Evolutionary conservation across 37 sponge, comb jelly and placozoan genomes (phyloP).

Genomic region (Petrosia ficiformis): DNA sequence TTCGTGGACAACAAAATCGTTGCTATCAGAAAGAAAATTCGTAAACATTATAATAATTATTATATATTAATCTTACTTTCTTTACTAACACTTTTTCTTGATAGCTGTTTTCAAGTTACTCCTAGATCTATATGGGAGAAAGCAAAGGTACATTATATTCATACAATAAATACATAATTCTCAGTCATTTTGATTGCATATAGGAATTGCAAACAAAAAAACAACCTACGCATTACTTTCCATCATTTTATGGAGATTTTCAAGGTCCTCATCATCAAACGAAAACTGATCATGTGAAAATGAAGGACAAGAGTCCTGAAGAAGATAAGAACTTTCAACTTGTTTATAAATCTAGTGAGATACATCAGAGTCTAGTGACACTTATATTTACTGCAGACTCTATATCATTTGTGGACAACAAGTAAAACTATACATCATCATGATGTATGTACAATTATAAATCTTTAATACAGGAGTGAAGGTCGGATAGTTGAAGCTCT

Average conservation of each 20-base stretch:
- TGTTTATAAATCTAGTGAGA: slow-evolving; percentile 45
- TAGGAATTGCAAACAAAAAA: too few species aligned
- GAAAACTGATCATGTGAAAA: neutral
- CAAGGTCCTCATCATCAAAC: slow-evolving; percentile 38
- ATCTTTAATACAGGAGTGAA: slow-evolving; percentile 41
- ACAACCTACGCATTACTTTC: slow-evolving; percentile 60
- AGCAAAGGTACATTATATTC: slow-evolving; percentile 22
- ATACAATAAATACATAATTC: neutral
- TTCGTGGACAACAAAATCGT: slow-evolving; percentile 38
- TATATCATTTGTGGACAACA: slow-evolving; percentile 67
- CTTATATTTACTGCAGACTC: slow-evolving; percentile 66
- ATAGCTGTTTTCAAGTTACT: slow-evolving; percentile 50
- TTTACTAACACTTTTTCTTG: too few species aligned
- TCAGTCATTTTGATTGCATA: neutral
- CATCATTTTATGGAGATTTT: slow-evolving; percentile 75
- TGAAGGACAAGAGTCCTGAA: neutral
- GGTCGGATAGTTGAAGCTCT: slow-evolving; percentile 77
- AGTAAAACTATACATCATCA: neutral
- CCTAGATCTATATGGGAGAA: slow-evolving; percentile 24
- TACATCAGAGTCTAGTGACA: slow-evolving; percentile 77
- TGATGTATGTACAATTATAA: neutral
- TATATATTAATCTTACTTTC: neutral
- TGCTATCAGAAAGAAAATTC: slow-evolving; percentile 52
- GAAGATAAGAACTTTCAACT: slow-evolving; percentile 20
- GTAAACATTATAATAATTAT: slow-evolving; percentile 34